These are phyloP conservation scores for Papilio aristodemus DNA, from an alignment of 1,140 invertebrate species.

Conservation along the genomic window DNA sequence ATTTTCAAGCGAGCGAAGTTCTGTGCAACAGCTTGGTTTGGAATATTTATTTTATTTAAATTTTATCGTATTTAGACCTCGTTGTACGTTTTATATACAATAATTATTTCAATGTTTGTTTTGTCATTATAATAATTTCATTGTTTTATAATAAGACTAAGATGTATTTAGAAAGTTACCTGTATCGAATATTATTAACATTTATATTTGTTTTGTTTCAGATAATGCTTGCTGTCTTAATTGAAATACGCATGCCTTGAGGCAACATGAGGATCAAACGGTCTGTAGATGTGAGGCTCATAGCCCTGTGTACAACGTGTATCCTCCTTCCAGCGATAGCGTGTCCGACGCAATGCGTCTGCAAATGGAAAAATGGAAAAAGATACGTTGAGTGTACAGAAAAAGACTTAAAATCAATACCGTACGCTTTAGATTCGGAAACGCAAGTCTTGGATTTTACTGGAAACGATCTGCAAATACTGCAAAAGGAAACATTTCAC, in stretches of 20 bases:
- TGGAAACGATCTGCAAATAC: conserved; percentile 88
- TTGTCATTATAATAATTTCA: too few relatives aligned
- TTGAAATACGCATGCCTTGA: conserved; percentile 61
- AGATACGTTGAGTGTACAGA: conserved; percentile 92
- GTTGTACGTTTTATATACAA: too few relatives aligned
- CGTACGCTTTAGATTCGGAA: conserved; percentile 90
- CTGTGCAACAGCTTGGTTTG: too few relatives aligned
- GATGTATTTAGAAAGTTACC: too few relatives aligned
- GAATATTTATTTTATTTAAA: too few relatives aligned
- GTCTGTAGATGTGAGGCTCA: conserved; percentile 66
- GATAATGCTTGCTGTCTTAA: conserved; percentile 65
- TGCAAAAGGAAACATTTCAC: conserved; percentile 88
- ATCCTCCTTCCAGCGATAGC: conserved; percentile 70
- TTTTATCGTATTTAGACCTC: too few relatives aligned
- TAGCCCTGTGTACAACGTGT: conserved; percentile 72
- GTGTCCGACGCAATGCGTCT: conserved; percentile 89
- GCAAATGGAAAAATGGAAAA: conserved; percentile 96
- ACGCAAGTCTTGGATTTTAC: conserved; percentile 94
- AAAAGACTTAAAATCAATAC: conserved; percentile 87
- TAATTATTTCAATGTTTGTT: too few relatives aligned
- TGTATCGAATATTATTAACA: conserved; percentile 44
- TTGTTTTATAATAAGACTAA: too few relatives aligned
- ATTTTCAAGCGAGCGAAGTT: too few relatives aligned
- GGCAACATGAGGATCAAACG: conserved; percentile 70
- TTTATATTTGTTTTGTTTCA: conserved; percentile 68